Evolutionary conservation across 2,797 vertebrate genomes (phyloP), one percentile per base, ranked within the genome.

Genomic region (Phalanger gymnotis): DNA sequence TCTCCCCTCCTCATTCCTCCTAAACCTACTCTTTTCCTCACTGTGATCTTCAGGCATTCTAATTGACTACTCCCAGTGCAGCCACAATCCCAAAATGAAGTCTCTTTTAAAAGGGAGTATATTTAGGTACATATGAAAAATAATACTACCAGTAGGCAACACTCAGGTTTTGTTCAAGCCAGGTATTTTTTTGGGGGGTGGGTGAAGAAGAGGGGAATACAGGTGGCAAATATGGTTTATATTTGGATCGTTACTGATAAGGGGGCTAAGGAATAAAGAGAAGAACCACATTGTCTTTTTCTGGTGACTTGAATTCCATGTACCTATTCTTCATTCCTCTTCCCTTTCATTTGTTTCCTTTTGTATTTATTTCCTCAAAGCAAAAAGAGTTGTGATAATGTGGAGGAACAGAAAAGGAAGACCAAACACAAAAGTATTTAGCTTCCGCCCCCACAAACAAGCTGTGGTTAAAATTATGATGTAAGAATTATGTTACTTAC

Each of bases 401-500:
- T 47, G n/a, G 40, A 73, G n/a, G 19, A 81, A 95, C 22, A 25
- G 3, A 92, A 51, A 95, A 92, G n/a, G 73, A 92, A 95, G 91
- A 53, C 6, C 91, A 81, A 22, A 47, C 47, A 40, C 73, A 96
- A 54, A 30, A n/a, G 10, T 27, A 0, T 34, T 91, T 5, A 90
- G 56, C 56, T 34, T 87, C 25, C 90, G 11, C 31, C 3, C 40
- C 56, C 40, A 54, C 30, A 73, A 13, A 66, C 28, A 31, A 53
- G 30, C 73, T 47, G 51, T 51, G 92, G 13, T 27, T 55, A 94
- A 92, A 14, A 53, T 4, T n/a, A 92, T 5, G 55, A 51, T 58
- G 53, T 52, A 90, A 90, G 52, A n/a, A 16, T 9, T 10, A 10
- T 73, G 0, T 61, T 66, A 99, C 99, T 99, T 13, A 99, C 99